Conservation (phyloP, 2,113 vertebrate species). For the Acinonyx jubatus region DNA sequence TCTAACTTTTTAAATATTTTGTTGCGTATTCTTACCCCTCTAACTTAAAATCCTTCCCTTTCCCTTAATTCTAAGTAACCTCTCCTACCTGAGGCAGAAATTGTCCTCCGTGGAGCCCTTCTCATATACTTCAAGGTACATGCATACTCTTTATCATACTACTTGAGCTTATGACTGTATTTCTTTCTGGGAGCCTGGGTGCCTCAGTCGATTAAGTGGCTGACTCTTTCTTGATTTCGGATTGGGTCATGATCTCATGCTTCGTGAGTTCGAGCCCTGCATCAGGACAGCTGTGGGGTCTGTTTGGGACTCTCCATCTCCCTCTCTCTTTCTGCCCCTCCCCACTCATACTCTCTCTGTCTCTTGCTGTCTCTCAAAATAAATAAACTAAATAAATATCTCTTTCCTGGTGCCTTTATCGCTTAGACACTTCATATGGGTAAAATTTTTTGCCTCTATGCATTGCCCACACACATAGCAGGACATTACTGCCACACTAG, state of each 20-base stretch:
- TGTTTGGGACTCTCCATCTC: no score
- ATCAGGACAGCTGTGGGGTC: no score
- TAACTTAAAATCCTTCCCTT: not conserved
- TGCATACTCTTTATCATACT: not conserved
- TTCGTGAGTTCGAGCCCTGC: no score
- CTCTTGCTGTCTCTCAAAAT: no score
- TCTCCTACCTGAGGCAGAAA: not conserved
- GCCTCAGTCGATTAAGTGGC: no score
- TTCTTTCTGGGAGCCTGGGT: not conserved
- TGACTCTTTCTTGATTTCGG: no score
- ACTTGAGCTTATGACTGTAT: not conserved
- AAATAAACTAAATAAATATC: not conserved
- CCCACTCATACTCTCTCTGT: no score
- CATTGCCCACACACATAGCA: not conserved
- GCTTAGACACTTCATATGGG: not conserved
- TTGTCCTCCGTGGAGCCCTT: not conserved
- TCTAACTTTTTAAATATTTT: not conserved
- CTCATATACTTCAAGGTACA: accelerated
- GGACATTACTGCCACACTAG: not conserved
- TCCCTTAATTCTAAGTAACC: not conserved
- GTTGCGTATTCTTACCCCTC: not conserved
- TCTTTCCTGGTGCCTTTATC: not conserved
- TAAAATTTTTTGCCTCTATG: not conserved
- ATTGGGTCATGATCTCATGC: no score
- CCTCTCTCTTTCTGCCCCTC: no score